phyloP scores from a whole-genome alignment of 1,140 invertebrate genomes.

The Drosophila grimshawi region DNA sequence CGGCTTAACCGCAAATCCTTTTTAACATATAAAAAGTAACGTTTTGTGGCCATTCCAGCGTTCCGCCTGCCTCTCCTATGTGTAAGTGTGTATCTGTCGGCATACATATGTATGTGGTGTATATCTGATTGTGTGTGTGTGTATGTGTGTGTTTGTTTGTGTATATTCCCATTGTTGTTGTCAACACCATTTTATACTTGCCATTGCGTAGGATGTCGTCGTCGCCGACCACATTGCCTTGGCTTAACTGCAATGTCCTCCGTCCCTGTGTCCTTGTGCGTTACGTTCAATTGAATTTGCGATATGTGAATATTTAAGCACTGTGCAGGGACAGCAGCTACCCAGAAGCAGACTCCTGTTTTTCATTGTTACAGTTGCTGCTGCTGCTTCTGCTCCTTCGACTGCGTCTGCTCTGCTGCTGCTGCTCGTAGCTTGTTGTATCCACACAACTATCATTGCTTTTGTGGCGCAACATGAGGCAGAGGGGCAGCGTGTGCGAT shows the following conservation, averaged over 20 bases:
- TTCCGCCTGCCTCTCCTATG: slow-evolving; percentile 14
- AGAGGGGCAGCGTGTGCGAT: slow-evolving; percentile 54
- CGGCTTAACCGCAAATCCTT: slow-evolving; percentile 82
- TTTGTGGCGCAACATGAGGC: slow-evolving; percentile 16
- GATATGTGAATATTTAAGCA: slow-evolving; percentile 83
- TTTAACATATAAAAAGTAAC: slow-evolving; percentile 84
- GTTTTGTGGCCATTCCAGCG: slow-evolving; percentile 48
- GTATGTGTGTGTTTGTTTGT: slow-evolving; percentile 23
- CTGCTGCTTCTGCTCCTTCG: slow-evolving; percentile 23
- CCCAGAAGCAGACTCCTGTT: neutral
- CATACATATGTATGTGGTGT: neutral
- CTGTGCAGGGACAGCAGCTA: slow-evolving; percentile 64
- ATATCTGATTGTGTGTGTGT: slow-evolving; percentile 4
- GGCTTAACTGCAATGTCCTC: slow-evolving; percentile 68
- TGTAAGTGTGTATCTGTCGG: slow-evolving; percentile 6
- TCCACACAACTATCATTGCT: slow-evolving; percentile 75
- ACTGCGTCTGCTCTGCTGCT: neutral
- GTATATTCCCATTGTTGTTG: slow-evolving; percentile 79
- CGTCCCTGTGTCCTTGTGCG: slow-evolving; percentile 45
- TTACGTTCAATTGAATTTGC: slow-evolving; percentile 82
- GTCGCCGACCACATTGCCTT: slow-evolving; percentile 38
- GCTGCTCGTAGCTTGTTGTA: slow-evolving; percentile 48
- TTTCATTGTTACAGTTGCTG: neutral
- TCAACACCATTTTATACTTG: slow-evolving; percentile 80
- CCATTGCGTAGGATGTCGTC: slow-evolving; percentile 59